A percentile compares a stretch with the other conserved stretches of the same genome.
phyloP scores from a whole-genome alignment of 23 tunicate species.

The Ascidia mentula region DNA sequence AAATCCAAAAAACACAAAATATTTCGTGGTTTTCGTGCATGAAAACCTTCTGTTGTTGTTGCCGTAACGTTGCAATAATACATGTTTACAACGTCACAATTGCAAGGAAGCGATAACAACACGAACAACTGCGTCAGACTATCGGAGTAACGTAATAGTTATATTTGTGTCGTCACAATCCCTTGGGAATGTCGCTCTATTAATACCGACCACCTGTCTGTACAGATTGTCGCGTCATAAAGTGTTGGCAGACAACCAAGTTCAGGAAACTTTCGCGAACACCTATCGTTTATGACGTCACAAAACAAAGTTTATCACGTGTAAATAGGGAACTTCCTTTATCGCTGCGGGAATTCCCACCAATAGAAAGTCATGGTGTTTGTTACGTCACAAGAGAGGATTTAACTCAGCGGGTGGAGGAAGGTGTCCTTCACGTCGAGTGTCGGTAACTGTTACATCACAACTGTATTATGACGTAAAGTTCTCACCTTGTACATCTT shows the following conservation, averaged over 20 bases:
- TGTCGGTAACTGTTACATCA: background rate
- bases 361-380: background rate
- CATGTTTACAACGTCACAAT: background rate
- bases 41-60: no score
- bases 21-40: no score
- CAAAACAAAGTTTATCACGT: background rate
- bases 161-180: conserved; percentile 9
- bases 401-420: background rate
- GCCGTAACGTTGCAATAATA: no score
- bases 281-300: conserved; percentile 12
- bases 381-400: background rate
- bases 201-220: conserved; percentile 8
- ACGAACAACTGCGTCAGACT: conserved; percentile 10
- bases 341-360: conserved; percentile 12
- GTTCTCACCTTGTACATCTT: background rate
- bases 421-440: background rate
- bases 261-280: no score
- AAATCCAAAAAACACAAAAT: background rate
- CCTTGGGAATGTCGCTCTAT: background rate
- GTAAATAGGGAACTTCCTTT: background rate
- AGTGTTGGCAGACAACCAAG: background rate
- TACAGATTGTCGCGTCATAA: background rate
- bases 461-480: background rate
- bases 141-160: background rate
- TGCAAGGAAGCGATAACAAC: background rate